Conservation (phyloP, 2,888 invertebrate species). For the Glyphotaelius pellucidus region DNA sequence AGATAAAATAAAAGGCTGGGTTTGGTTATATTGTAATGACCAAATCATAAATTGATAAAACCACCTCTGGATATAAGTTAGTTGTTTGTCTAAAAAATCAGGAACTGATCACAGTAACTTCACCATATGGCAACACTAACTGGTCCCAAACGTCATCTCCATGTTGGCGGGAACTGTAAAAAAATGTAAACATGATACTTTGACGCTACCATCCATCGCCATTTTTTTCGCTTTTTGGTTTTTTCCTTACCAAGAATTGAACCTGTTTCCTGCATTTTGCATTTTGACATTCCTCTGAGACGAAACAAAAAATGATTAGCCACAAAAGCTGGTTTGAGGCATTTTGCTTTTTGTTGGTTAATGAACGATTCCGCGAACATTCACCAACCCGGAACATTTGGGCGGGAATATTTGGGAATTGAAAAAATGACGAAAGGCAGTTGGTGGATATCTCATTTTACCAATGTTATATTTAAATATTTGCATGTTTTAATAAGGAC, state of each 20-base stretch:
- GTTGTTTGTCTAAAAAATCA: slow-evolving; percentile 14
- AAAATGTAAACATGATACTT: slow-evolving; percentile 61
- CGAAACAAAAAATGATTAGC: slow-evolving; percentile 55
- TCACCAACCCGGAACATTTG: slow-evolving; percentile 46
- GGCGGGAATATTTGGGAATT: slow-evolving; percentile 20
- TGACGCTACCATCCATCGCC: slow-evolving; percentile 38
- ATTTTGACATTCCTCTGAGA: slow-evolving; percentile 56
- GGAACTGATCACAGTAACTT: slow-evolving; percentile 6
- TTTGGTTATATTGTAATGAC: no score
- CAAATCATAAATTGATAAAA: no score
- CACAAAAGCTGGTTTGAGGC: slow-evolving; percentile 43
- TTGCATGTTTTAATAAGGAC: neutral
- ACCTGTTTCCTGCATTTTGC: slow-evolving; percentile 66
- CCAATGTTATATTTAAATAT: neutral
- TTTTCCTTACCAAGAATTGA: slow-evolving; percentile 50
- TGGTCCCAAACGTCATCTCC: slow-evolving; percentile 42
- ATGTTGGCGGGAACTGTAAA: slow-evolving; percentile 39
- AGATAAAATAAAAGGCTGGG: no score
- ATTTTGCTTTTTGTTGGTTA: slow-evolving; percentile 49
- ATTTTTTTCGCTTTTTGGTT: slow-evolving; percentile 39
- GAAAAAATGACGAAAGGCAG: neutral
- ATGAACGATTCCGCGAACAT: slow-evolving; percentile 58
- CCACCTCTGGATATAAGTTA: no score
- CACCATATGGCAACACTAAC: slow-evolving; percentile 58
- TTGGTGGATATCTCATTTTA: neutral